Evolutionary conservation across 2,113 vertebrate genomes (phyloP), one percentile per base, ranked within the genome.

Genomic region (Gadus macrocephalus): DNA sequence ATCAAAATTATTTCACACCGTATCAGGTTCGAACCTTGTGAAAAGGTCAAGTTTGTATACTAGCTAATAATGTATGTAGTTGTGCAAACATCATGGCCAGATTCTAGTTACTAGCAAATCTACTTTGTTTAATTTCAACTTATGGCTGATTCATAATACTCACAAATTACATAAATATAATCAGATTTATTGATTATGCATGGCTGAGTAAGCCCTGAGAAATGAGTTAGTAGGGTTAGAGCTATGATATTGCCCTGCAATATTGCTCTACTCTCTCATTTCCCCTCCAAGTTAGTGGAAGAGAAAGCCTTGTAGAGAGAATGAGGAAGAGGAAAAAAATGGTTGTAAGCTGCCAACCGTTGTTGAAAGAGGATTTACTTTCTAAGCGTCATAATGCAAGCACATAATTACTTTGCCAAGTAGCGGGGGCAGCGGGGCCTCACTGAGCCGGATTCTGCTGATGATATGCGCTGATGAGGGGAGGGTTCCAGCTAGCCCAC

Each of bases 371-470:
- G 77, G 77, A 79, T 84, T 78, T 83, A 81, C 69, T 75, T 73
- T 35, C 56, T 67, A 59, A 72, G 80, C 53, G 80, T 81, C 76
- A 80, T 74, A 84, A 73, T 75, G 69, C 49, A 60, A 81, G 80
- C 78, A 81, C 61, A 31, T 79, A 75, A 79, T 86, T 78, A 83
- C 70, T 85, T 81, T 78, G 75, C 79, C 74, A 72, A 86, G 84
- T 77, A 62, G 49, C 70, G 77, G 78, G 68, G n/a, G n/a, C 81
- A 74, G 75, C 81, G 74, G 78, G 83, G 78, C 79, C 64, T 62
- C 2, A 8, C 75, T 74, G 73, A 77, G 66, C 66, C 65, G 77
- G 72, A 72, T 25, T 42, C 70, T 14, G 64, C 70, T 14, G 64
- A 25, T 25, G 25, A 25, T 25, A 25, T 25, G 25, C 25, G 25